A percentile compares a stretch with the other conserved stretches of the same genome.
phyloP scores from a whole-genome alignment of 2,113 vertebrate species.

The Callipepla californica region DNA sequence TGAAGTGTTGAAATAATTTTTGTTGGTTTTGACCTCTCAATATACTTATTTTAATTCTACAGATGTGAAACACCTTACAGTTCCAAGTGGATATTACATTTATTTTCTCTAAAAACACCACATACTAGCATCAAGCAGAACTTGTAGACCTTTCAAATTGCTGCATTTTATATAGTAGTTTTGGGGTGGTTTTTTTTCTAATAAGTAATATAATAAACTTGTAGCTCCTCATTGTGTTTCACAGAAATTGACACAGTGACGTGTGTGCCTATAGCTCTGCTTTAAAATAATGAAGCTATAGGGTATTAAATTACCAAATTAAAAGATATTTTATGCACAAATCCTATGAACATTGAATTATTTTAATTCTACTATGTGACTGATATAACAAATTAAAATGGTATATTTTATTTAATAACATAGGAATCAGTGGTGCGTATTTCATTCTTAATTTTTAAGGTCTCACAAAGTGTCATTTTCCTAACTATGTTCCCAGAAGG shows the following conservation, averaged over 20 bases:
- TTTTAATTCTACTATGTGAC: slow-evolving; percentile 33
- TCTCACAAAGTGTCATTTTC: slow-evolving; percentile 8
- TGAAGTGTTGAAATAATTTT: not conserved
- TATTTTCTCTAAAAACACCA: no score
- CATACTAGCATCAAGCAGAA: not conserved
- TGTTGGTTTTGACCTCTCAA: not conserved
- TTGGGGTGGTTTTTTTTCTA: not conserved
- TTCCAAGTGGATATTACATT: not conserved
- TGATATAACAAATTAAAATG: slow-evolving; percentile 10
- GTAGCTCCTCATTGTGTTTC: not conserved
- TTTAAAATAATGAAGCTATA: slow-evolving; percentile 1
- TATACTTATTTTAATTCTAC: not conserved
- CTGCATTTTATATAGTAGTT: not conserved
- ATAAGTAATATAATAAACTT: not conserved
- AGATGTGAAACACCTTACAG: not conserved
- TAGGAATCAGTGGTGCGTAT: not conserved
- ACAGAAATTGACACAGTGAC: not conserved
- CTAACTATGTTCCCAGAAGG: slow-evolving; percentile 33
- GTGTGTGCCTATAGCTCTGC: not conserved
- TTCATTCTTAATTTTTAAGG: slow-evolving; percentile 35
- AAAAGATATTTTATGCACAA: slow-evolving; percentile 20
- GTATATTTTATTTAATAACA: slow-evolving; percentile 45
- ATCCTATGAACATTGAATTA: slow-evolving; percentile 31
- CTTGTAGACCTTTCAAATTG: not conserved
- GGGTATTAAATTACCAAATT: not conserved